Percentiles rank a stretch among this genome's conserved stretches.
Conservation (phyloP, 2,113 vertebrate genomes). For the Chionodraco myersi region DNA sequence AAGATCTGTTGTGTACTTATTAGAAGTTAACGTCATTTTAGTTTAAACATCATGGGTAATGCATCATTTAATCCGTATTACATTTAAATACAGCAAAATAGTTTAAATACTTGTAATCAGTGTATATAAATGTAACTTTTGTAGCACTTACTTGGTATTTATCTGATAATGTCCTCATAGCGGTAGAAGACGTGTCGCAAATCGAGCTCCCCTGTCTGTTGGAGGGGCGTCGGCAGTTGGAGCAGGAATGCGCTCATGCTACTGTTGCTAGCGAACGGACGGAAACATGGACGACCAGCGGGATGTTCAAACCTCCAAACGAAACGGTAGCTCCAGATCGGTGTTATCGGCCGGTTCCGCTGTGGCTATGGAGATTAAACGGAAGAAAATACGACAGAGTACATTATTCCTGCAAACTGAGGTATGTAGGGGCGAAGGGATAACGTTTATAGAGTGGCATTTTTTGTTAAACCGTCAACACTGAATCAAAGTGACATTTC, state of each 20-base stretch:
- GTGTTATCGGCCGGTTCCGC: conserved; percentile 76
- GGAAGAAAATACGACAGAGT: conserved; percentile 83
- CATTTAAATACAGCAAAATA: neutral
- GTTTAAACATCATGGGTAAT: neutral
- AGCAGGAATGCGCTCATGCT: conserved; percentile 22
- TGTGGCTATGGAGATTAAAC: conserved; percentile 84
- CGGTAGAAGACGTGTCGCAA: rapidly evolving
- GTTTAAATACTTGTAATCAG: rapidly evolving
- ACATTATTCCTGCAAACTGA: conserved; percentile 74
- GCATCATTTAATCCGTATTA: neutral
- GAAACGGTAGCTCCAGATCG: conserved; percentile 56
- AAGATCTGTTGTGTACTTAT: neutral
- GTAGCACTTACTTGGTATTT: neutral
- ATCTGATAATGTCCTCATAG: rapidly evolving
- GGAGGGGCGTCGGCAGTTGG: neutral
- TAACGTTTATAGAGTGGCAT: neutral
- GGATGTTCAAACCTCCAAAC: conserved; percentile 82
- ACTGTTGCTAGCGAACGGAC: conserved; percentile 28
- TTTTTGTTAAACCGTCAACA: neutral
- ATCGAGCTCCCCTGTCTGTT: conserved; percentile 1
- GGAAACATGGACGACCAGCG: conserved; percentile 79
- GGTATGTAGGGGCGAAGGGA: conserved; percentile 52
- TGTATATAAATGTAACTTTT: neutral
- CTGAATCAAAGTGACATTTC: neutral
- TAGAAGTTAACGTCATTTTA: neutral